These are phyloP conservation scores for Diacarnus erythraeanus DNA, from an alignment of 37 sponge, comb jelly and placozoan species.

Conservation along the genomic window DNA sequence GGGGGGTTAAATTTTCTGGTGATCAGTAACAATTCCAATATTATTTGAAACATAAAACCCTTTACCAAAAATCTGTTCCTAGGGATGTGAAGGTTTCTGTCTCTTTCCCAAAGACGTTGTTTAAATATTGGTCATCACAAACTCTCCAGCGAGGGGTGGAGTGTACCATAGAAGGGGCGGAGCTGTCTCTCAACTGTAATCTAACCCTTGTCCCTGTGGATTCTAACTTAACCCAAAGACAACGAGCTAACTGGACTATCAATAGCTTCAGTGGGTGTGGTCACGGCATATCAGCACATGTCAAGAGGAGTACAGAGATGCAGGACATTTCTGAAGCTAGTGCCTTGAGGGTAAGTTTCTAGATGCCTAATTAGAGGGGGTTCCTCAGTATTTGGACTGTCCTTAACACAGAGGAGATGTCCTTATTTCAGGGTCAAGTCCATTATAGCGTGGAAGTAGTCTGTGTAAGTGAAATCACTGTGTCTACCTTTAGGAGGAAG, in stretches of 20 bases:
- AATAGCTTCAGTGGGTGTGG: slow-evolving; percentile 32
- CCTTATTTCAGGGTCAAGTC: no score
- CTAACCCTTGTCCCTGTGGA: slow-evolving; percentile 52
- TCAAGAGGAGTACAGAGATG: slow-evolving; percentile 21
- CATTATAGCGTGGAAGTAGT: no score
- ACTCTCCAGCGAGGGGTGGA: slow-evolving; percentile 66
- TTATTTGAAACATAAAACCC: no score
- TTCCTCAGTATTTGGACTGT: not conserved
- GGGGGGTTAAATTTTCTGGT: no score
- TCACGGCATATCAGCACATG: slow-evolving; percentile 21
- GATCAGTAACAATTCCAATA: no score
- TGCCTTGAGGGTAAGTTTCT: not conserved
- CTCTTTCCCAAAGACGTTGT: slow-evolving; percentile 28
- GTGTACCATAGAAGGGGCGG: slow-evolving; percentile 29
- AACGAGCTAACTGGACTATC: slow-evolving; percentile 59
- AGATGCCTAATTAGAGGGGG: not conserved
- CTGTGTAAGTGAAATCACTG: no score
- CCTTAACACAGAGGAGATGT: not conserved
- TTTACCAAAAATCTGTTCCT: not conserved
- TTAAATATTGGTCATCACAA: slow-evolving; percentile 78
- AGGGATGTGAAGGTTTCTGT: slow-evolving; percentile 59
- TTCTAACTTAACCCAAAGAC: slow-evolving; percentile 68
- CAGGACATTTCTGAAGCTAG: not conserved
- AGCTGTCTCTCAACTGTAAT: slow-evolving; percentile 23
- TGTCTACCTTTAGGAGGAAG: no score